A percentile compares a stretch with the other conserved stretches of the same genome.
Evolutionary conservation across 2,888 invertebrate genomes (phyloP).

Genomic region (Acrocyrtus sp.): DNA sequence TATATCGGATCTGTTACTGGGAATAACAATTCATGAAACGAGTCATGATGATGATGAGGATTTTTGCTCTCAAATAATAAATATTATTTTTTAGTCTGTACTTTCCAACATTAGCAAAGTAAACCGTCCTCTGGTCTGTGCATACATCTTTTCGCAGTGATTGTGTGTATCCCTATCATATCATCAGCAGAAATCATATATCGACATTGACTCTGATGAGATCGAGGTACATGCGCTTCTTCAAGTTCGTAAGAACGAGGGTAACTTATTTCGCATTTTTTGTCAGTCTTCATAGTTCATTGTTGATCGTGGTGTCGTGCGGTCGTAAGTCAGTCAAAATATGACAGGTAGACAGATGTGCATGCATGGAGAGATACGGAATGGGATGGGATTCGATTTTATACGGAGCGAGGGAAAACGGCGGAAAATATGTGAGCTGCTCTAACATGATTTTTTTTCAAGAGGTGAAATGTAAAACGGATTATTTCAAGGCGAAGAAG

Average conservation of each 20-base stretch:
- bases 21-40: not conserved
- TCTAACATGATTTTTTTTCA: too few relatives aligned
- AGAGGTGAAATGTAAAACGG: too few relatives aligned
- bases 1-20: too few relatives aligned
- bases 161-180: not conserved
- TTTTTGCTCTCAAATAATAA: not conserved
- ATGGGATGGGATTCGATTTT: too few relatives aligned
- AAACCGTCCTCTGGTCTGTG: not conserved
- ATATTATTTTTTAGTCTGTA: not conserved
- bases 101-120: not conserved
- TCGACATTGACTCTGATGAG: not conserved
- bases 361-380: slow-evolving; percentile 46
- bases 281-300: slow-evolving; percentile 42
- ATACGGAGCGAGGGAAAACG: too few relatives aligned
- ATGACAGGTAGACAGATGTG: slow-evolving; percentile 48
- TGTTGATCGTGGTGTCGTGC: slow-evolving; percentile 51
- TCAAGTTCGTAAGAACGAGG: slow-evolving; percentile 5
- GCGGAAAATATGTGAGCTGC: too few relatives aligned
- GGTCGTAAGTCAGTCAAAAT: slow-evolving; percentile 47
- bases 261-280: not conserved
- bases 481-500: too few relatives aligned
- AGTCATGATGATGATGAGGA: slow-evolving; percentile 1
- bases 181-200: too few relatives aligned
- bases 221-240: slow-evolving; percentile 10
- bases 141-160: not conserved